These are phyloP conservation scores for Drosophila varians DNA, from an alignment of 1,140 invertebrate species.

Conservation along the genomic window DNA sequence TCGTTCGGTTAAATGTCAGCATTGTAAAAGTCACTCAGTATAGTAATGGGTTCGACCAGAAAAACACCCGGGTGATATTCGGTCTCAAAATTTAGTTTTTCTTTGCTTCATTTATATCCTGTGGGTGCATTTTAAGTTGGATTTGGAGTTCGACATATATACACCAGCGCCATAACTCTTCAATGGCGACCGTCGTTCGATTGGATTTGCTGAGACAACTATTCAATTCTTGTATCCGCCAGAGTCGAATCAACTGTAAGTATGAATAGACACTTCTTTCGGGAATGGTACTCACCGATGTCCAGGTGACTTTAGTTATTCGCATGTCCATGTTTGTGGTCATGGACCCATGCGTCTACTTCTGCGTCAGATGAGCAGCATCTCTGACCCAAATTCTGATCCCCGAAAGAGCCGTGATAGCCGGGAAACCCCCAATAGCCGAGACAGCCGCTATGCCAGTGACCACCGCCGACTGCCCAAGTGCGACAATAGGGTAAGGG, in stretches of 20 bases:
- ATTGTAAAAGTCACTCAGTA: neutral
- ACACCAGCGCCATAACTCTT: neutral
- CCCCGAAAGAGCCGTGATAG: neutral
- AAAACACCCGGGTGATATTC: constrained; percentile 2
- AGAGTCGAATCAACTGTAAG: neutral
- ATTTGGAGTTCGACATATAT: neutral
- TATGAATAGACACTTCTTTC: neutral
- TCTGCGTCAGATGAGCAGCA: neutral
- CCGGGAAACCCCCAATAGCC: no score
- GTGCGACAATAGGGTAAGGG: neutral
- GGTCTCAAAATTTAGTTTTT: constrained; percentile 8
- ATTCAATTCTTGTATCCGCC: neutral
- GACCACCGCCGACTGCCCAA: neutral
- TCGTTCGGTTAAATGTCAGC: neutral
- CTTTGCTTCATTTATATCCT: neutral
- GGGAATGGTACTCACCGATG: neutral
- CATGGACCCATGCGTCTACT: neutral
- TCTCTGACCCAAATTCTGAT: neutral
- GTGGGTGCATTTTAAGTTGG: neutral
- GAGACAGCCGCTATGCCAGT: neutral
- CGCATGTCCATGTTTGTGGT: neutral
- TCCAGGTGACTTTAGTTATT: neutral
- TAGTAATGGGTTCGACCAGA: neutral
- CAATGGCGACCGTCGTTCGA: constrained; percentile 9
- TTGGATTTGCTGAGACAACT: constrained; percentile 7